Percentiles rank a stretch among this genome's conserved stretches.
These are phyloP conservation scores for Amblyteles armatorius DNA, from an alignment of 2,888 invertebrate genomes.

Conservation along the genomic window DNA sequence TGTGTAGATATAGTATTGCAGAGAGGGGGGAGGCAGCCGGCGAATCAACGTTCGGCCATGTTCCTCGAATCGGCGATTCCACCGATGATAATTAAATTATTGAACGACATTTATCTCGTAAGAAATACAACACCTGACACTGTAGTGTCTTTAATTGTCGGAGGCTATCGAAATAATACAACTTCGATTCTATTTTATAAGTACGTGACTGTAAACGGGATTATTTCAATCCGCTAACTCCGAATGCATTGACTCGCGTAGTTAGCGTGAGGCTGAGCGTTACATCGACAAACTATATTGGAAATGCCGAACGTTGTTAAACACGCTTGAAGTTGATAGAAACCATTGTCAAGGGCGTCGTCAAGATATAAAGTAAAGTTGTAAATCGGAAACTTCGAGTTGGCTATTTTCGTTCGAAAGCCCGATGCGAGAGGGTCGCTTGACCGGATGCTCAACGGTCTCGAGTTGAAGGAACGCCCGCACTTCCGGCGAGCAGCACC, in stretches of 20 bases:
- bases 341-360: background rate
- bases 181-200: slow-evolving; percentile 11
- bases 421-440: slow-evolving; percentile 9
- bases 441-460: slow-evolving; percentile 40
- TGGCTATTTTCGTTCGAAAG: background rate
- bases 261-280: background rate
- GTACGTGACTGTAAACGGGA: background rate
- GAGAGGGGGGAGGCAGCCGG: slow-evolving; percentile 37
- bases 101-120: background rate
- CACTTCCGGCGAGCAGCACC: slow-evolving; percentile 56
- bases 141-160: background rate
- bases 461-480: slow-evolving; percentile 24
- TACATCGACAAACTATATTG: background rate
- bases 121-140: background rate
- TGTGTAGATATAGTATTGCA: background rate
- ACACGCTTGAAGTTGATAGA: background rate
- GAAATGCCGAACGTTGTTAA: background rate
- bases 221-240: background rate
- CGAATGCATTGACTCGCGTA: slow-evolving; percentile 13
- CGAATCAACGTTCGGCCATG: slow-evolving; percentile 34
- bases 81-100: background rate
- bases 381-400: background rate
- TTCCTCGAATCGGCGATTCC: slow-evolving; percentile 22
- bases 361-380: background rate
- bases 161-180: background rate